Evolutionary conservation across 2,888 invertebrate genomes (phyloP), one percentile per base, ranked within the genome.

Genomic region (Eupithecia inturbata): DNA sequence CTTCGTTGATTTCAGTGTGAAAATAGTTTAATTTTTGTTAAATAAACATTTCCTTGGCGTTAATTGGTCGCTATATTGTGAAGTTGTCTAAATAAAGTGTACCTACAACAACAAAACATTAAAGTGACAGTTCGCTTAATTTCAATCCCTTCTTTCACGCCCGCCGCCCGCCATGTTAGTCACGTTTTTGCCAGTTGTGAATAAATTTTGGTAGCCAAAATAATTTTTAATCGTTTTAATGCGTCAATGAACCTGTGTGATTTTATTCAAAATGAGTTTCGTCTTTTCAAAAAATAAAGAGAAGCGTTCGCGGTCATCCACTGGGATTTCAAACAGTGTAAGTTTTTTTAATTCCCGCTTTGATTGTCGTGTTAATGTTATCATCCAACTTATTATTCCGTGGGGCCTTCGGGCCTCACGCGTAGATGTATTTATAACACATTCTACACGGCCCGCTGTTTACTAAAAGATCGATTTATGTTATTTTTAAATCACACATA

Each of bases 151-250:
- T 53, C 22, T 26, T 14, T 57, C 26, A 14, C 57, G 26, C 57
- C 57, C 53, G 53, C 53, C 53, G 80, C 91, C 91, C 93, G 93
- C 93, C 93, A 93, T 93, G 88, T 92, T 93, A 90, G 93, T 93
- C 93, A 93, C 93, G 93, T 93, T 93, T 93, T 92, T 90, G 86
- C 88, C 83, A 89, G 86, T 89, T 85, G 86, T 88, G 88, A 88
- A 87, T 88, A 86, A 80, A 87, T 86, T 86, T 64, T 64, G 31
- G 12, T 86, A 84, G 82, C 77, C 80, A 85, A 85, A 82, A 84
- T 62, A 75, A 78, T 79, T 79, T 57, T 22, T 14, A 62, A 12
- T 33, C 5, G 28, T 7, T 67, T 41, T 67, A 75, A 60, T 70
- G 71, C 68, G 26, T 67, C 62, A 70, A 68, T 75, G 69, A 72